These are phyloP conservation scores for Camponotus fellah DNA, from an alignment of 2,888 invertebrate species.

Conservation along the genomic window DNA sequence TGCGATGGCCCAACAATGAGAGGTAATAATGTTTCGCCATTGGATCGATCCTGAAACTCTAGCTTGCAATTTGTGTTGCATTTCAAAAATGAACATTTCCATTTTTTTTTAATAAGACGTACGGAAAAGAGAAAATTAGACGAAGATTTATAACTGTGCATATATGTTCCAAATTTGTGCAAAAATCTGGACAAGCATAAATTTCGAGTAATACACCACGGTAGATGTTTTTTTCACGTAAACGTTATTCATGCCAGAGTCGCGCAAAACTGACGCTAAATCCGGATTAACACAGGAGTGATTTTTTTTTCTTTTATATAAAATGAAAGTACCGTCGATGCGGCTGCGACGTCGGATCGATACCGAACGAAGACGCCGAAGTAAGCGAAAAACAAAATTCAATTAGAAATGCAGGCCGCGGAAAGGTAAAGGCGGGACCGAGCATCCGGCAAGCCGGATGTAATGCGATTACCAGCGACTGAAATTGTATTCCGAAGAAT, in stretches of 20 bases:
- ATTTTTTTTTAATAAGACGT: background rate
- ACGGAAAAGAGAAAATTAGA: background rate
- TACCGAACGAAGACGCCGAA: conserved; percentile 52
- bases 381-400: conserved; percentile 73
- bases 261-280: conserved; percentile 28
- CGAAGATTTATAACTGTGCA: conserved; percentile 2
- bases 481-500: conserved; percentile 82
- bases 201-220: conserved; percentile 36
- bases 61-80: background rate
- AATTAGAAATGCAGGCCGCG: conserved; percentile 77
- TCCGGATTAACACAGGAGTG: conserved; percentile 9
- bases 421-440: conserved; percentile 58
- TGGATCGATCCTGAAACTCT: background rate
- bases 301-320: background rate
- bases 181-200: conserved; percentile 20
- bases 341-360: conserved; percentile 53
- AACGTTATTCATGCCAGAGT: conserved; percentile 33
- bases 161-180: conserved; percentile 1
- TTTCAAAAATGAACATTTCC: background rate
- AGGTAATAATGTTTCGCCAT: background rate
- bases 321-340: conserved; percentile 28
- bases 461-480: conserved; percentile 82
- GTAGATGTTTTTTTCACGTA: conserved; percentile 37
- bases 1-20: conserved; percentile 5
- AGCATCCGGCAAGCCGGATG: conserved; percentile 76